Conservation (phyloP, 2,797 vertebrate species). For the Apodemus agrarius region DNA sequence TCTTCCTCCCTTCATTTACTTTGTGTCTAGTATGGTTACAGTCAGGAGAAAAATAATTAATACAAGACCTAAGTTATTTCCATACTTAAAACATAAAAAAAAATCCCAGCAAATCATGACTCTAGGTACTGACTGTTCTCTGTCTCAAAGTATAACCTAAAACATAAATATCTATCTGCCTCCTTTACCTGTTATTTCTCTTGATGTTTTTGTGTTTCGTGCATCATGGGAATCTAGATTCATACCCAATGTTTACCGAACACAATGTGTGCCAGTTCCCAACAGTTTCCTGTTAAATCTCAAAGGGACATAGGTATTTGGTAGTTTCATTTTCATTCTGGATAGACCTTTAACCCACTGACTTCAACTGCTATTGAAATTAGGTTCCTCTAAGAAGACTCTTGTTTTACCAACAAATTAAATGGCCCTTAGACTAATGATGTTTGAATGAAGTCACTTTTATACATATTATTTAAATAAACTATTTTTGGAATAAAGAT, state of each 20-base stretch:
- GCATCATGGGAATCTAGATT: not conserved
- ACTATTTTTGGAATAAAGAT: constrained; percentile 12
- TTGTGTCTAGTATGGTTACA: not conserved
- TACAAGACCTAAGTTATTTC: not conserved
- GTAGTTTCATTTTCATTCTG: not conserved
- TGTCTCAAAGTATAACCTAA: not conserved
- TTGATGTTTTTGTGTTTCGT: not conserved
- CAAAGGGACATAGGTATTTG: not conserved
- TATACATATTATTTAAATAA: not conserved
- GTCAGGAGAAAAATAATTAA: not conserved
- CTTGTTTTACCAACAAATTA: not conserved
- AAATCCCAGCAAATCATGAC: not conserved
- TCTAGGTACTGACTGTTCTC: not conserved
- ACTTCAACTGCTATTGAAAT: not conserved
- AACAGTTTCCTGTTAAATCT: not conserved
- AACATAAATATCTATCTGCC: not conserved
- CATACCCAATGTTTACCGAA: not conserved
- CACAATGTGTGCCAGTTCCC: not conserved
- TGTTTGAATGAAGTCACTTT: not conserved
- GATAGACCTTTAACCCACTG: not conserved
- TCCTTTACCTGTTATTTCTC: not conserved
- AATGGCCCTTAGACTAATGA: not conserved
- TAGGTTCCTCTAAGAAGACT: not conserved
- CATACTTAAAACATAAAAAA: not conserved
- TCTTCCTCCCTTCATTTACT: not conserved